Base-by-base conservation (phyloP, 2,888 invertebrate genomes). In the Dryococelus australis region DNA sequence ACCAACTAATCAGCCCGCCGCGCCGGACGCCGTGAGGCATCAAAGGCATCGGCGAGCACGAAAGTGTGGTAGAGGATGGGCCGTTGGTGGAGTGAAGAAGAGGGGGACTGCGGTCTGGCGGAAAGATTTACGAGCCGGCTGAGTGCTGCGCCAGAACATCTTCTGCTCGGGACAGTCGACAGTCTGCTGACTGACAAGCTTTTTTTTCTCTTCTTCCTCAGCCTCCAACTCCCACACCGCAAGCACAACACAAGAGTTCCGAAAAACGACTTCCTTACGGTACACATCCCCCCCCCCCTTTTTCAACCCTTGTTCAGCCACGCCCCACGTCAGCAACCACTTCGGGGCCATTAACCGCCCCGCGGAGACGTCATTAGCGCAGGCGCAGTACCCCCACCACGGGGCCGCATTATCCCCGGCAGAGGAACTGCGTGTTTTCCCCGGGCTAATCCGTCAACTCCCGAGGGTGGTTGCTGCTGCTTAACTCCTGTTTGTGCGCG, bases 161-260 rank as follows among this genome's bases (percentile, higher is more conserved):
- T 47, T 16, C 10, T 10, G 12, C 65, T 20, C n/a, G 65, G 24
- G 65, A 65, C 65, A 20, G 65, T n/a, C 65, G 65, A 65, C 65
- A 65, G 65, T n/a, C n/a, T n/a, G 65, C 65, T 65, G 65, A 65
- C 65, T 65, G 65, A 65, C 65, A 65, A 65, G 65, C 47, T 47
- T 47, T 47, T 47, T 47, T 47, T 16, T 8, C 47, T 16, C 47
- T 47, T 47, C 47, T 16, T n/a, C n/a, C n/a, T 65, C 65, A 8
- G 2, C 0, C n/a, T 65, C 65, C n/a, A n/a, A n/a, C n/a, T n/a
- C n/a, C n/a, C n/a, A n/a, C 24, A 20, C 65, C 65, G n/a, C 65
- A 65, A 65, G 65, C 65, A 65, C 65, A n/a, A 65, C 65, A n/a
- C 65, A 24, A 0, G 65, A 65, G 65, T 65, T 65, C n/a, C 65